Percentiles rank a stretch among this genome's conserved stretches.
phyloP scores from a whole-genome alignment of 2,797 vertebrate genomes.

The Smutsia temminckii region DNA sequence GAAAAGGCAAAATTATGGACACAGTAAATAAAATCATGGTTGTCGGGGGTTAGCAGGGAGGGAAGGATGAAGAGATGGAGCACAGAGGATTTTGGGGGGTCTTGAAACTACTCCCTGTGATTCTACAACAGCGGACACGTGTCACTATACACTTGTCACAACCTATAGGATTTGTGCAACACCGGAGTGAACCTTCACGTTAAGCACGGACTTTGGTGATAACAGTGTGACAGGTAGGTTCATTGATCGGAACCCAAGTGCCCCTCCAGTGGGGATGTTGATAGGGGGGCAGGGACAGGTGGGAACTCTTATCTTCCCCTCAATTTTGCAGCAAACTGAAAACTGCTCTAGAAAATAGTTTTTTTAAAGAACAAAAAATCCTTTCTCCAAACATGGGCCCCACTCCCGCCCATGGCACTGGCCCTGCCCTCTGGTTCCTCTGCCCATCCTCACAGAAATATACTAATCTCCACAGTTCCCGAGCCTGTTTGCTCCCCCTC shows the following conservation, averaged over 20 bases:
- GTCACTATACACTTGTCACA: background rate
- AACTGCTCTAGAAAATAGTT: background rate
- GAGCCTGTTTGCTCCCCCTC: background rate
- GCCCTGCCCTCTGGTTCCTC: background rate
- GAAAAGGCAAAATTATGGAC: background rate
- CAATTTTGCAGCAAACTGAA: background rate
- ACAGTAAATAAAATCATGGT: background rate
- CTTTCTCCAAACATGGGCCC: background rate
- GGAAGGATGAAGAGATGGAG: background rate
- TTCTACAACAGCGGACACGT: fast-evolving
- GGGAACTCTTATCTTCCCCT: background rate
- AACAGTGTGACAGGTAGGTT: too few species aligned
- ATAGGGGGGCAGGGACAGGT: fast-evolving
- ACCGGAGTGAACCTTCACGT: background rate
- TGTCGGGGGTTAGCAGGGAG: too few species aligned
- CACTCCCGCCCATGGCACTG: background rate
- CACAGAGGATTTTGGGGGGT: background rate
- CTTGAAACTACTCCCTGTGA: too few species aligned
- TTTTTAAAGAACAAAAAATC: background rate
- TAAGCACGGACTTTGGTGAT: background rate
- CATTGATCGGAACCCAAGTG: background rate
- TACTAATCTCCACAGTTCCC: background rate
- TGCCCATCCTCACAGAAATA: fast-evolving
- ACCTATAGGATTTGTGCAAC: too few species aligned
- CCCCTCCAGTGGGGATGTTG: background rate